Evolutionary conservation across 2,797 vertebrate genomes (phyloP), one percentile per base, ranked within the genome.

Genomic region (Gouania willdenowi): DNA sequence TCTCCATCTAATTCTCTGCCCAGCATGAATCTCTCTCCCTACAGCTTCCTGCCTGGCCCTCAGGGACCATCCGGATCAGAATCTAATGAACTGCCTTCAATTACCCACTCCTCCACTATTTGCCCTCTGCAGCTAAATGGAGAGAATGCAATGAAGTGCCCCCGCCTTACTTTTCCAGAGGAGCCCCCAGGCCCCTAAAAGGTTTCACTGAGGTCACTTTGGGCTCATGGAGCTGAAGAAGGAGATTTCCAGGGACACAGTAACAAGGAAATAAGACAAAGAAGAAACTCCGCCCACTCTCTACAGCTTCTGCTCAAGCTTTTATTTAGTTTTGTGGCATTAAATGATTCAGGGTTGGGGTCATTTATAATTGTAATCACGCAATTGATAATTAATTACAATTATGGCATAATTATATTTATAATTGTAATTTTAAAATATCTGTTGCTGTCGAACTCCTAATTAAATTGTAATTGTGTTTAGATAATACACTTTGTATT

Each of bases 61-160:
- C 41, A 30, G 40, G 57, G 57, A 37, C n/a, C 26, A 53, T 65
- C 43, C 34, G 76, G 65, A 79, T 73, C 66, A 75, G 64, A 35
- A 59, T 79, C 67, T 81, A 74, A 79, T 77, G 69, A 85, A 75
- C 67, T 18, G 20, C 67, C 66, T 82, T 76, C 79, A 83, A 75
- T 86, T 81, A 82, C 50, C 44, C 60, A 57, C 65, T 66, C 63
- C 55, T 65, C 63, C 41, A 45, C 27, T 58, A 48, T 55, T 64
- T 75, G 71, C 66, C 60, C 72, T 67, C 48, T 37, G 28, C 21
- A 44, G 47, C 53, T 61, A 77, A 82, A 51, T 46, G 21, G 19
- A 66, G 19, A 66, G 51, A 73, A 58, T 36, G 53, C 20, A 46
- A 68, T 66, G 54, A 77, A 73, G 66, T 44, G 28, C 26, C 45